Conservation (phyloP, 2,113 vertebrate genomes). For the Capreolus pygargus region DNA sequence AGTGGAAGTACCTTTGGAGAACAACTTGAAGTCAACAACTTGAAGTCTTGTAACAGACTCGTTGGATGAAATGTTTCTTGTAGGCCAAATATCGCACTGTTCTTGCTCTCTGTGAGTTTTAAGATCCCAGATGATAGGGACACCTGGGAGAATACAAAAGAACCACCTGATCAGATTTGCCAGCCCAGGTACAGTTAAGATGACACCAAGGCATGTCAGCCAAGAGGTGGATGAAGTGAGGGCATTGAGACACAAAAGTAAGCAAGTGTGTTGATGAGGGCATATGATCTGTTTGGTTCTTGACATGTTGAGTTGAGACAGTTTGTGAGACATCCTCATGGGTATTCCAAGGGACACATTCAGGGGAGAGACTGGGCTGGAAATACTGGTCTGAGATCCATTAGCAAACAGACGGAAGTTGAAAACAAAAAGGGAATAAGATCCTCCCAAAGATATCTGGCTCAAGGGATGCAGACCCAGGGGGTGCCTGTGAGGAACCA, state of each 20-base stretch:
- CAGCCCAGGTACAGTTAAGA: background rate
- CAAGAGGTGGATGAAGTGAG: background rate
- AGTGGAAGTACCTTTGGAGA: background rate
- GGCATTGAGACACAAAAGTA: background rate
- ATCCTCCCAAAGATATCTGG: background rate
- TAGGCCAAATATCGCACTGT: background rate
- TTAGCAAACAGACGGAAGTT: background rate
- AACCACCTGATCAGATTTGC: background rate
- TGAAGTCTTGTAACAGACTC: too few species aligned
- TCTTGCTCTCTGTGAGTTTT: background rate
- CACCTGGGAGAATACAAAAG: background rate
- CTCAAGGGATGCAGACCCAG: background rate
- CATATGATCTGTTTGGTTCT: background rate
- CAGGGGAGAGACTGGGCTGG: too few species aligned
- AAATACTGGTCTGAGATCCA: background rate
- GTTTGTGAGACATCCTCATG: background rate
- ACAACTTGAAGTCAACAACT: background rate
- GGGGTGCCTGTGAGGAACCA: background rate
- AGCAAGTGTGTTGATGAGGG: background rate
- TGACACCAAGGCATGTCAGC: background rate
- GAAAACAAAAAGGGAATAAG: background rate
- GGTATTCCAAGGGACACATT: background rate
- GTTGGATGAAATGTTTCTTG: background rate
- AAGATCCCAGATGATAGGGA: background rate
- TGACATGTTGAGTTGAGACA: background rate